These are phyloP conservation scores for Lasioglossum pauxillum DNA, from an alignment of 2,888 invertebrate species.

Conservation along the genomic window DNA sequence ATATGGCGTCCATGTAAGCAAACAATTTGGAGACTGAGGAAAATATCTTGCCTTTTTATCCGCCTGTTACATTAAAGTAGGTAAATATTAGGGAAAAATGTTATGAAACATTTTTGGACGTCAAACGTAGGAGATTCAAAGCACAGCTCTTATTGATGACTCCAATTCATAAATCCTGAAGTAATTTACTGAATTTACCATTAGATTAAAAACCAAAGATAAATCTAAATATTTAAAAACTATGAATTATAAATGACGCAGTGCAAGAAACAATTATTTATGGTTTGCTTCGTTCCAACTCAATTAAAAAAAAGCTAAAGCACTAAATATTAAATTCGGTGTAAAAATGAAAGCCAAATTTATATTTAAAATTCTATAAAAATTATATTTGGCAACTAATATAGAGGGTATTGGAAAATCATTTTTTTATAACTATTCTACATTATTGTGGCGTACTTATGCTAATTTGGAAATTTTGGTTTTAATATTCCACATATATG, in stretches of 20 bases:
- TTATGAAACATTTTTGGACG: conserved; percentile 48
- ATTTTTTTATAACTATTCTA: conserved; percentile 6
- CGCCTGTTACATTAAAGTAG: conserved; percentile 60
- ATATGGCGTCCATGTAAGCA: conserved; percentile 75
- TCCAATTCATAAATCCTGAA: conserved; percentile 30
- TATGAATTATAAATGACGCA: conserved; percentile 29
- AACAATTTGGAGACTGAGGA: conserved; percentile 80
- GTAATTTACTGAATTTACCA: conserved; percentile 35
- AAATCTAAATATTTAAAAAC: conserved; percentile 32
- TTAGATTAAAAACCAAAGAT: conserved; percentile 61
- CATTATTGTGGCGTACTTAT: not conserved
- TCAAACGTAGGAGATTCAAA: conserved; percentile 26
- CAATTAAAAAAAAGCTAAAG: conserved; percentile 6
- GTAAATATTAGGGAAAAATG: conserved; percentile 38
- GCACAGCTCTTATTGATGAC: conserved; percentile 48
- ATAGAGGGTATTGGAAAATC: conserved; percentile 10
- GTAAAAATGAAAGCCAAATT: conserved; percentile 2
- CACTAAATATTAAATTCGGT: conserved; percentile 3
- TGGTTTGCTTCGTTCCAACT: conserved; percentile 34
- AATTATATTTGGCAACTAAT: conserved; percentile 4
- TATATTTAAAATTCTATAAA: conserved; percentile 1
- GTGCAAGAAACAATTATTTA: conserved; percentile 18
- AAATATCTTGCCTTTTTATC: conserved; percentile 80
- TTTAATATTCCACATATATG: not conserved
- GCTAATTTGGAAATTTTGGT: not conserved